phyloP scores from a whole-genome alignment of 2,888 invertebrate genomes.

The Ligdia adustata region DNA sequence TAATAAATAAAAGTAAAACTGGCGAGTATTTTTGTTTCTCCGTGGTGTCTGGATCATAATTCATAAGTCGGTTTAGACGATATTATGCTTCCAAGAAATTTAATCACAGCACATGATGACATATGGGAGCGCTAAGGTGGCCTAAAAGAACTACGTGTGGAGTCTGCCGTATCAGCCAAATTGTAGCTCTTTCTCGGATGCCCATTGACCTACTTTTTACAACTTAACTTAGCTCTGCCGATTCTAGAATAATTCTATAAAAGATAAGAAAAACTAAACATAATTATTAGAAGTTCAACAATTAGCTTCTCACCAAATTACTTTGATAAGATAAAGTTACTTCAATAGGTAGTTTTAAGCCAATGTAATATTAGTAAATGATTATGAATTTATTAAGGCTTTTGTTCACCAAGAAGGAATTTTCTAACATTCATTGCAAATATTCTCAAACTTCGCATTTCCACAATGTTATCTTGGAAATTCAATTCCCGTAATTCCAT shows the following conservation, averaged over 20 bases:
- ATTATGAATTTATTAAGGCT: no score
- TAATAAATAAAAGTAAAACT: conserved; percentile 25
- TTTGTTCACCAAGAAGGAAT: background rate
- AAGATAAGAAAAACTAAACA: no score
- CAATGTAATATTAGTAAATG: no score
- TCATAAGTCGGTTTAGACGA: conserved; percentile 4
- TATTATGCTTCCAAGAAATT: conserved; percentile 22
- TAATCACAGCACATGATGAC: conserved; percentile 31
- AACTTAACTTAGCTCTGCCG: background rate
- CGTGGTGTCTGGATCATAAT: background rate
- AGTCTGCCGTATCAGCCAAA: conserved; percentile 45
- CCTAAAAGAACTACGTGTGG: conserved; percentile 39
- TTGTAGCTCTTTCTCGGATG: conserved; percentile 43
- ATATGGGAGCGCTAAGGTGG: conserved; percentile 38
- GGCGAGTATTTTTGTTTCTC: conserved; percentile 13
- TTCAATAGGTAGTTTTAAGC: no score
- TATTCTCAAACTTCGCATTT: conserved; percentile 1
- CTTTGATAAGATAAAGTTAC: no score
- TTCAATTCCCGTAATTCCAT: conserved; percentile 13
- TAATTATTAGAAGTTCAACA: no score
- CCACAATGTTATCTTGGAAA: conserved; percentile 13
- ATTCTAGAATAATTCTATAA: background rate
- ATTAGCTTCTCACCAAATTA: no score
- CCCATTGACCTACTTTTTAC: conserved; percentile 51
- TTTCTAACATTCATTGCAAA: conserved; percentile 3